Conservation (phyloP, 2,888 invertebrate species). For the Isoperla grammatica region DNA sequence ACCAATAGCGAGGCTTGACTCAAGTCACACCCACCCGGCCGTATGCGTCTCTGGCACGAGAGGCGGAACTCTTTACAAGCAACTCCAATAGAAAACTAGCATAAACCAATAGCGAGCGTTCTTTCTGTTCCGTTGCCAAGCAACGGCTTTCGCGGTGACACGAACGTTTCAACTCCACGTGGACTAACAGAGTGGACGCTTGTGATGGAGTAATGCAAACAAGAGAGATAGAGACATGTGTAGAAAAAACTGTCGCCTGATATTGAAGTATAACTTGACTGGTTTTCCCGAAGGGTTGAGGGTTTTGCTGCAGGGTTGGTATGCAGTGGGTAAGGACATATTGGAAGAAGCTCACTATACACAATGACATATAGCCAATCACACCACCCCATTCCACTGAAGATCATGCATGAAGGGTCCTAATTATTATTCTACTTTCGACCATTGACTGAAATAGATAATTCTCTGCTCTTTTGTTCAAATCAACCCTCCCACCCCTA, state of each 20-base stretch:
- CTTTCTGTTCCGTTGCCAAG: slow-evolving; percentile 32
- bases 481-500: too few species aligned
- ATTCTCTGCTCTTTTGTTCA: too few species aligned
- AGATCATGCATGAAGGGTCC: neutral
- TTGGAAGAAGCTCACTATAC: slow-evolving; percentile 15
- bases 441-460: too few species aligned
- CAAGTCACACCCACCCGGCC: slow-evolving; percentile 18
- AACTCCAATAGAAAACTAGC: slow-evolving; percentile 30
- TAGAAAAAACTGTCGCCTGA: slow-evolving; percentile 18
- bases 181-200: slow-evolving; percentile 25
- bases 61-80: slow-evolving; percentile 28
- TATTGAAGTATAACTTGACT: slow-evolving; percentile 30
- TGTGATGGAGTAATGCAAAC: neutral
- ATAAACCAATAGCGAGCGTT: slow-evolving; percentile 29
- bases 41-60: slow-evolving; percentile 23
- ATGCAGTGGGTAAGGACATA: slow-evolving; percentile 12
- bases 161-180: slow-evolving; percentile 32
- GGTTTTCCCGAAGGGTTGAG: slow-evolving; percentile 25
- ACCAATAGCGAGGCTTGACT: slow-evolving; percentile 24
- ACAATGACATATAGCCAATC: slow-evolving; percentile 17
- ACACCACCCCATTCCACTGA: slow-evolving; percentile 10
- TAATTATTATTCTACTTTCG: too few species aligned
- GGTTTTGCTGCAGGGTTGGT: slow-evolving; percentile 21
- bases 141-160: slow-evolving; percentile 26
- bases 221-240: slow-evolving; percentile 13